These are phyloP conservation scores for Nematopogon swammerdamellus DNA, from an alignment of 2,888 invertebrate species.

Conservation along the genomic window DNA sequence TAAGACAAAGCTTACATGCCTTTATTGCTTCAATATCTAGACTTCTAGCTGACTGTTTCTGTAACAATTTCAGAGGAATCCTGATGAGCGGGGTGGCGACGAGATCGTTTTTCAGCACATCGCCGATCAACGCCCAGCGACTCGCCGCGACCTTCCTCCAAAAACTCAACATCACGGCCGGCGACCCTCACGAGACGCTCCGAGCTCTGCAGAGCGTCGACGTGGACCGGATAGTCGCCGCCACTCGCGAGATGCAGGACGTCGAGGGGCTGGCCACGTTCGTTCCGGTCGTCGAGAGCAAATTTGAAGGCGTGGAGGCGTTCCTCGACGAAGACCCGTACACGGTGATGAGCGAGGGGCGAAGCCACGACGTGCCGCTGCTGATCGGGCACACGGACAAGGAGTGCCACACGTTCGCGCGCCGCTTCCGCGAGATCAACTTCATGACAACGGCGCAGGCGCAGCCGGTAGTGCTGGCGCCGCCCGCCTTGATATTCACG, in stretches of 20 bases:
- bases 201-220: conserved; percentile 25
- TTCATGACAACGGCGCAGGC: conserved; percentile 19
- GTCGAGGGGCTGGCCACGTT: conserved; percentile 27
- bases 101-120: conserved; percentile 25
- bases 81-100: conserved; percentile 34
- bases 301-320: conserved; percentile 25
- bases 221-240: conserved; percentile 24
- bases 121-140: conserved; percentile 24
- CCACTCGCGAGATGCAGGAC: conserved; percentile 24
- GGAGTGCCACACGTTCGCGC: conserved; percentile 35
- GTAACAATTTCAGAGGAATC: conserved; percentile 29
- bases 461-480: conserved; percentile 20
- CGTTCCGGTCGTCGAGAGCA: conserved; percentile 31
- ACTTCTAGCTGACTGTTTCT: no score
- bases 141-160: conserved; percentile 23
- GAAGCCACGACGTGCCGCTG: conserved; percentile 28
- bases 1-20: no score
- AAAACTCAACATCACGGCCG: conserved; percentile 38
- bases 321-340: conserved; percentile 36
- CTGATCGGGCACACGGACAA: conserved; percentile 31
- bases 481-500: conserved; percentile 20
- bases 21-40: no score
- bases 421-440: conserved; percentile 23
- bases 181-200: conserved; percentile 26
- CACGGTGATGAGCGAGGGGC: conserved; percentile 15